These are phyloP conservation scores for Cephus sareptanus DNA, from an alignment of 2,888 invertebrate species.

Conservation along the genomic window DNA sequence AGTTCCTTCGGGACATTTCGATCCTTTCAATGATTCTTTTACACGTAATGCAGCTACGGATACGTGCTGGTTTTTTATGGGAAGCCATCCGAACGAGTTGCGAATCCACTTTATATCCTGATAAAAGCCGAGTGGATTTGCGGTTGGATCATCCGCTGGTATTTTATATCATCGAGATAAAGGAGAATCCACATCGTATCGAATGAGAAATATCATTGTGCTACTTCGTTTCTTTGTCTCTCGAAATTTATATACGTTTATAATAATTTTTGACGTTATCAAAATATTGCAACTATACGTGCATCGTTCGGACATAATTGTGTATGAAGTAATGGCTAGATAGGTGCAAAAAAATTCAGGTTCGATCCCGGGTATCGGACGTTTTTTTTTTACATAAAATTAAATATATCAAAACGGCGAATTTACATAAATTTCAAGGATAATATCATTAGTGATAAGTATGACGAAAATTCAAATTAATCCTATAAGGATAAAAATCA, in stretches of 20 bases:
- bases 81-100: background rate
- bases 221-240: background rate
- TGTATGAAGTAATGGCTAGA: slow-evolving; percentile 73
- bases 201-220: background rate
- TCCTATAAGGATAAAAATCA: background rate
- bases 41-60: slow-evolving; percentile 6
- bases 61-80: background rate
- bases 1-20: slow-evolving; percentile 7
- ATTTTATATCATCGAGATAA: slow-evolving; percentile 13
- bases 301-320: slow-evolving; percentile 48
- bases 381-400: slow-evolving; percentile 43
- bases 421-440: background rate
- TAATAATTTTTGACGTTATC: background rate
- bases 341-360: slow-evolving; percentile 72
- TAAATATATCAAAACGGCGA: too few relatives aligned
- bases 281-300: background rate
- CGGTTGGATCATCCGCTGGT: slow-evolving; percentile 22
- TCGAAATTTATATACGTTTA: slow-evolving; percentile 11
- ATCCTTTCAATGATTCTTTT: background rate
- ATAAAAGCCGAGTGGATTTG: slow-evolving; percentile 25
- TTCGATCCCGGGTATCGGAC: slow-evolving; percentile 73
- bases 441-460: background rate
- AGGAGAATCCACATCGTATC: background rate
- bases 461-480: background rate
- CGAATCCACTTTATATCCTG: slow-evolving; percentile 11